Base-by-base conservation (phyloP, 2,113 vertebrate genomes). In the Capra hircus region DNA sequence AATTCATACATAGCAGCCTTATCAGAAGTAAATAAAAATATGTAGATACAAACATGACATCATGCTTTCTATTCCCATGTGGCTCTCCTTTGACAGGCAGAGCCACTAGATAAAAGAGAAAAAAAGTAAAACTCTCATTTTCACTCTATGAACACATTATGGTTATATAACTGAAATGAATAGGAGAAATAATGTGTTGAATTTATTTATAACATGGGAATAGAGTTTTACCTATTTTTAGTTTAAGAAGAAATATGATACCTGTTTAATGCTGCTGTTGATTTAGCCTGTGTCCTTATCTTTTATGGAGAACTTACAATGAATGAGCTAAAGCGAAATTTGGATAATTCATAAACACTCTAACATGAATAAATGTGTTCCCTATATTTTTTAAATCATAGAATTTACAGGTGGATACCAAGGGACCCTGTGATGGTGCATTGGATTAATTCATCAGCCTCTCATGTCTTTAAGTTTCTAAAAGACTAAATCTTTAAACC, bases 401-500 rank as follows among this genome's bases (percentile, higher is more conserved):
- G 15, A 95, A 81, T 91, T 92, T 94, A 50, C 30, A 93, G 78
- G 53, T 6, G 59, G 45, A 91, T 45, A 81, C 55, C 40, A 5
- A 90, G 83, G 57, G n/a, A 53, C 45, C n/a, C 28, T 88, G 53
- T 90, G 91, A 83, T 95, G 97, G 97, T 93, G 23, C 93, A 86
- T 84, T 88, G 91, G 21, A 50, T 77, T 95, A 96, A 97, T 97
- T 95, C 89, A 88, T 91, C 40, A 95, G 36, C 77, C 52, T 55
- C 87, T 97, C 59, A 23, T 53, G 84, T 85, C 92, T 88, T 77
- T 64, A 82, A 78, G 85, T 93, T 96, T 95, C 89, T 62, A 53
- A 88, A 83, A 91, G 15, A 33, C 52, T 36, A 40, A 9, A 83
- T 93, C 80, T 95, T 96, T 95, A 91, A 91, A 88, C 62, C 62